phyloP scores from a whole-genome alignment of 2,797 vertebrate genomes.

The Eulemur rubriventer region DNA sequence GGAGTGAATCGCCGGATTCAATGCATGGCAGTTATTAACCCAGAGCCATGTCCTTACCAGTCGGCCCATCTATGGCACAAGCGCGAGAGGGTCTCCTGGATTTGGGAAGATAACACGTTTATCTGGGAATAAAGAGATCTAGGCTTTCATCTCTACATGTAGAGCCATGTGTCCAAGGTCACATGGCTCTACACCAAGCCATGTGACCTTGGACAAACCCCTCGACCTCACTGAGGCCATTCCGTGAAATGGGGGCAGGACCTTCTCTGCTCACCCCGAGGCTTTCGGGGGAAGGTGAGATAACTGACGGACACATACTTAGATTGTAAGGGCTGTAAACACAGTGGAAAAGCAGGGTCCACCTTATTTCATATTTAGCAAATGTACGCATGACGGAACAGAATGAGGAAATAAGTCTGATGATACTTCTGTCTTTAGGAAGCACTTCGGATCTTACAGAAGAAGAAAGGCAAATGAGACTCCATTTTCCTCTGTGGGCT shows the following conservation, averaged over 20 bases:
- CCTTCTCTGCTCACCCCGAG: not conserved
- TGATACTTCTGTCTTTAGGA: not conserved
- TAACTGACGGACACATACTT: not conserved
- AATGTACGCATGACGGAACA: not conserved
- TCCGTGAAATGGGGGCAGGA: not conserved
- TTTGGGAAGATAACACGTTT: not conserved
- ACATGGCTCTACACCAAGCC: no score
- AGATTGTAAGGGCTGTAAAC: not conserved
- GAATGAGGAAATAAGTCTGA: not conserved
- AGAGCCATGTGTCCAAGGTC: no score
- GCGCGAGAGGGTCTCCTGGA: not conserved
- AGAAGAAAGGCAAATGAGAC: not conserved
- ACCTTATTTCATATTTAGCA: not conserved
- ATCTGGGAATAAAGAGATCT: not conserved
- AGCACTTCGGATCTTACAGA: not conserved
- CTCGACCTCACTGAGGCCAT: not conserved
- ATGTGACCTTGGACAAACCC: not conserved
- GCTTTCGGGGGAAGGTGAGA: not conserved
- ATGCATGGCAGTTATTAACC: not conserved
- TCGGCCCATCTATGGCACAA: not conserved
- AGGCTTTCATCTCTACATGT: not conserved
- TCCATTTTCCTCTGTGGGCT: not conserved
- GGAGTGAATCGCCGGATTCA: not conserved
- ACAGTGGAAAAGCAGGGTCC: not conserved
- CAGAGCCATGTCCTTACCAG: not conserved